phyloP scores from a whole-genome alignment of 2,797 vertebrate genomes.

The Bovichtus diacanthus region DNA sequence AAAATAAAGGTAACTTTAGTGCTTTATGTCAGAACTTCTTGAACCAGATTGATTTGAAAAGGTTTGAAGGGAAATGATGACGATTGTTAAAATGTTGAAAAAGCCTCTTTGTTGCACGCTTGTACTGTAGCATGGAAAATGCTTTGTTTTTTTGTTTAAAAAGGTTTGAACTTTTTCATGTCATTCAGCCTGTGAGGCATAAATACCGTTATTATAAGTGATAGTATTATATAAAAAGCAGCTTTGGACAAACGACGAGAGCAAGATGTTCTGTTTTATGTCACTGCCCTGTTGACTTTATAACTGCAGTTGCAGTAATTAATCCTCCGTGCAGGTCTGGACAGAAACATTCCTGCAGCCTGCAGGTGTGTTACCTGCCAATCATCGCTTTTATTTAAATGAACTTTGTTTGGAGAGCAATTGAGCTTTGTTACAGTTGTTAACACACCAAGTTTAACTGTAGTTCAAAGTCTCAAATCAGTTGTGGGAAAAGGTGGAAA shows the following conservation, averaged over 20 bases:
- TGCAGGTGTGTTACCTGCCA: neutral
- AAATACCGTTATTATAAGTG: too few species aligned
- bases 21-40: too few species aligned
- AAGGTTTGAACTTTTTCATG: too few species aligned
- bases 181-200: neutral
- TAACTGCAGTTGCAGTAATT: neutral
- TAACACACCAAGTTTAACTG: too few species aligned
- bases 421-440: neutral
- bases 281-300: too few species aligned
- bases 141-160: too few species aligned
- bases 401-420: conserved; percentile 1
- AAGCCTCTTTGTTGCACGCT: too few species aligned
- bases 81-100: too few species aligned
- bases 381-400: neutral
- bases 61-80: too few species aligned
- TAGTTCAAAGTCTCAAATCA: neutral
- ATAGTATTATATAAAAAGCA: too few species aligned
- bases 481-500: neutral
- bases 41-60: too few species aligned
- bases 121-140: too few species aligned
- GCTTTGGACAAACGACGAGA: neutral
- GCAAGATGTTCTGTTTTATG: neutral
- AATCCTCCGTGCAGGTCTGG: neutral
- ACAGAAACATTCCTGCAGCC: neutral
- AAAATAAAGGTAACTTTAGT: neutral